Base-by-base conservation (phyloP, 1,140 invertebrate genomes). In the Bombus soroeensis region DNA sequence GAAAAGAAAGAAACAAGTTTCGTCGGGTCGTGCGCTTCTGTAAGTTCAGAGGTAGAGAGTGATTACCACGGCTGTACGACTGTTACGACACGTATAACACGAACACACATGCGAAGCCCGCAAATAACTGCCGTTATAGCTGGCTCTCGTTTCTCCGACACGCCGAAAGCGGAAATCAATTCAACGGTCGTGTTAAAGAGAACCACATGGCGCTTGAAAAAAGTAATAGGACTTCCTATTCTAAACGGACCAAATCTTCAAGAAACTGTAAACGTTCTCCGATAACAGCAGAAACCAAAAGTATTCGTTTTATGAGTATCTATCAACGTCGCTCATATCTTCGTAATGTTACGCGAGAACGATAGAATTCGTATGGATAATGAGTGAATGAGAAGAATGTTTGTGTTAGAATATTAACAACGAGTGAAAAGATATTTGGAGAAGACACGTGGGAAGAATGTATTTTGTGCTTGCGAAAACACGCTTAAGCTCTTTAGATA, bases 121-220 rank as follows among this genome's bases (percentile, higher is more conserved):
- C 75, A 53, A 32, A 64, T 47, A 70, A 70, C 74, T 70, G 70
- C 34, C 41, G 25, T 34, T 68, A 37, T 68, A 37, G 34, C 47
- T 66, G n/a, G 47, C 18, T 53, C 22, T 25, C 28, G 39, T 72
- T 43, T 72, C 39, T 41, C 34, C 41, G 59, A 37, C 41, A 15
- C 59, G 59, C 66, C 62, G 41, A 66, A 83, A 66, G 62, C 74
- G 81, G 73, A 76, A 77, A 83, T 83, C 81, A 76, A 83, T 83
- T 74, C 73, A 37, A 32, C 39, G 12, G 15, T 32, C 34, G 34
- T 12, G 22, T 43, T 68, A 41, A 81, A 59, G 47, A 59, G 47
- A 59, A 59, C 34, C 79, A 72, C 34, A 68, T 71, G 68, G 37
- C 68, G 68, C 28, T 22, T 68, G 3, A 32, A 53, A 80, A 70